Conservation (phyloP, 2,888 invertebrate species). For the Aporophyla nigra region DNA sequence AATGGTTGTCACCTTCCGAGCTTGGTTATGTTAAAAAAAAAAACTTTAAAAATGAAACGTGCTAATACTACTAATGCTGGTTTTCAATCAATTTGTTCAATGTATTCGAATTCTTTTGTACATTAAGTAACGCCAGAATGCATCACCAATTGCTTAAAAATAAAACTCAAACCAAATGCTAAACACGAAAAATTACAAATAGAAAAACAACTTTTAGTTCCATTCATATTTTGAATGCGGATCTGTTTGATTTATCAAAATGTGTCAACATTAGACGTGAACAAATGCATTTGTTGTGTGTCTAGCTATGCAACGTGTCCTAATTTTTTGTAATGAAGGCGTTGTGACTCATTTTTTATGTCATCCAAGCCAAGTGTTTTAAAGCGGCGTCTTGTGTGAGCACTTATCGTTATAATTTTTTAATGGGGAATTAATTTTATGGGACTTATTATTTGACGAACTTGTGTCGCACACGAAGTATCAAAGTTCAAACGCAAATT, state of each 20-base stretch:
- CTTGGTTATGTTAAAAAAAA: no score
- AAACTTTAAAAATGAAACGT: no score
- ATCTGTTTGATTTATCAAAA: conserved; percentile 36
- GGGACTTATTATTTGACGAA: not conserved
- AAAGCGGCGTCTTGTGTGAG: not conserved
- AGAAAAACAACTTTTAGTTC: not conserved
- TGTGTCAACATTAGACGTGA: conserved; percentile 11
- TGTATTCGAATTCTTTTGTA: no score
- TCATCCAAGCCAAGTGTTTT: not conserved
- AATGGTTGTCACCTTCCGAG: no score
- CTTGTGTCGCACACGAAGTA: not conserved
- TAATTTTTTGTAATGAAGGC: conserved; percentile 15
- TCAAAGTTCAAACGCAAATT: conserved; percentile 1
- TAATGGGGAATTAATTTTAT: conserved; percentile 3
- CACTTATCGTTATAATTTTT: conserved; percentile 16
- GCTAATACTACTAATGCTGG: not conserved
- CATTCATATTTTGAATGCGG: not conserved
- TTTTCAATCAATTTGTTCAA: not conserved
- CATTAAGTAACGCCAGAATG: not conserved
- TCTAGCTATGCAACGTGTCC: conserved; percentile 9
- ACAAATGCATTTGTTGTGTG: conserved; percentile 40
- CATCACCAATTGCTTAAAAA: not conserved
- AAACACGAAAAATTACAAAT: not conserved
- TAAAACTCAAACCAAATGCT: not conserved
- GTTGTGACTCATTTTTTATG: conserved; percentile 11